Evolutionary conservation across 2,888 invertebrate genomes (phyloP).

Genomic region (Flabesymbios commensalis): DNA sequence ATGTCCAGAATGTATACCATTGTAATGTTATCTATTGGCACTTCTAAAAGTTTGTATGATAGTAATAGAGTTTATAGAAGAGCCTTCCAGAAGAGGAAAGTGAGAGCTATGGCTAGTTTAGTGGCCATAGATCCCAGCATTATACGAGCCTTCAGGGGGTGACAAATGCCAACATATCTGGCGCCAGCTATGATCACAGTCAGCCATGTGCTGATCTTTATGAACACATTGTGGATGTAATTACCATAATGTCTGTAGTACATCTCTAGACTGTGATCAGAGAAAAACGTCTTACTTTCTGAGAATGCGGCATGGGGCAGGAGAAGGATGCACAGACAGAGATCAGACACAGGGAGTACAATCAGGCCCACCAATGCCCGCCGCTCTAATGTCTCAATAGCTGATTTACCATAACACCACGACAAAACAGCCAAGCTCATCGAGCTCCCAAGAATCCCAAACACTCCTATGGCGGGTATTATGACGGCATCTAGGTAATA

Average conservation of each 20-base stretch:
- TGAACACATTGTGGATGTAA: conserved; percentile 54
- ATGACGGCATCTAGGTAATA: conserved; percentile 42
- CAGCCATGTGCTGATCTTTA: conserved; percentile 56
- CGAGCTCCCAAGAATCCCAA: conserved; percentile 53
- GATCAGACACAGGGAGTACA: conserved; percentile 54
- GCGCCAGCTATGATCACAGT: conserved; percentile 58
- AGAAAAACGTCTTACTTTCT: conserved; percentile 10
- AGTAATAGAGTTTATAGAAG: conserved; percentile 21
- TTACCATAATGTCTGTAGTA: conserved; percentile 47
- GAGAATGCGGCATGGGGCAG: conserved; percentile 46
- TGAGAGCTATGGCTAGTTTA: conserved; percentile 42
- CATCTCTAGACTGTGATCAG: conserved; percentile 35
- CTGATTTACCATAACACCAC: conserved; percentile 46
- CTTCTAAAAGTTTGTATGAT: conserved; percentile 13
- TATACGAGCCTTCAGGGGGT: conserved; percentile 54
- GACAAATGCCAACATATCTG: conserved; percentile 56
- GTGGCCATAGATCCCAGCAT: conserved; percentile 43
- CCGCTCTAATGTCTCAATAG: conserved; percentile 53
- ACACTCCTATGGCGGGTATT: conserved; percentile 47
- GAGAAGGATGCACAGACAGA: conserved; percentile 53
- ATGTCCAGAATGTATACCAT: too few relatives aligned
- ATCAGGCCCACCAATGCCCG: conserved; percentile 56
- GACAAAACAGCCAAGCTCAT: conserved; percentile 51
- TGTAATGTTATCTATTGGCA: too few relatives aligned
- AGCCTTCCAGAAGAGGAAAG: conserved; percentile 19